Evolutionary conservation across 2,797 vertebrate species (phyloP).

Genomic region (Naso thynnoides): DNA sequence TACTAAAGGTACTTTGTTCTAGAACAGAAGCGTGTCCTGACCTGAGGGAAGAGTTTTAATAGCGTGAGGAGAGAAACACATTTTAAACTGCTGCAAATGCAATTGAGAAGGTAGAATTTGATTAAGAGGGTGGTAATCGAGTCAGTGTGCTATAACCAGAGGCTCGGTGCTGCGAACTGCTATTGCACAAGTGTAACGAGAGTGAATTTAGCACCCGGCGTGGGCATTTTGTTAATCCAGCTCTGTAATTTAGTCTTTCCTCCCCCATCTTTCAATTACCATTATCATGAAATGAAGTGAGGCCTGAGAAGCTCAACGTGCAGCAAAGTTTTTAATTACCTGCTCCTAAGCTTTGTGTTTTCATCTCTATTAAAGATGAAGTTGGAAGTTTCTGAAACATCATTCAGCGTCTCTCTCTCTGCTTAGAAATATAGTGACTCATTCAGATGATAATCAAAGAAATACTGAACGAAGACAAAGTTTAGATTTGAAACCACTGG

Average conservation of each 20-base stretch:
- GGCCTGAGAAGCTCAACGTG: conserved; percentile 77
- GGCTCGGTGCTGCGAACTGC: conserved; percentile 65
- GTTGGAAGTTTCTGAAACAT: conserved; percentile 69
- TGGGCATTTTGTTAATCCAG: conserved; percentile 81
- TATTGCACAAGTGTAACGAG: conserved; percentile 77
- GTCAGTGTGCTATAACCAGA: conserved; percentile 76
- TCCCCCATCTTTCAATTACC: conserved; percentile 85
- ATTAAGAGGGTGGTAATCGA: conserved; percentile 78
- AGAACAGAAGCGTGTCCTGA: conserved; percentile 46
- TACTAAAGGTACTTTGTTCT: conserved; percentile 59
- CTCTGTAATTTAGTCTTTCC: conserved; percentile 79
- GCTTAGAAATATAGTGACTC: conserved; percentile 46
- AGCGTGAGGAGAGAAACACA: conserved; percentile 61
- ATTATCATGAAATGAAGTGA: conserved; percentile 85
- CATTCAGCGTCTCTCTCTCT: conserved; percentile 53
- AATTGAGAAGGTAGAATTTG: conserved; percentile 76
- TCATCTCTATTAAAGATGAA: conserved; percentile 82
- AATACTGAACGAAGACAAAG: conserved; percentile 43
- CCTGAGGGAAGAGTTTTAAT: conserved; percentile 64
- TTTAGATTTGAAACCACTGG: conserved; percentile 31
- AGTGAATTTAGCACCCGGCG: conserved; percentile 74
- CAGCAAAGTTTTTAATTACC: conserved; percentile 84
- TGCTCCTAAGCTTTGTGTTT: conserved; percentile 80
- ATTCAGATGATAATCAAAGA: conserved; percentile 61
- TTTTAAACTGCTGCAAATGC: conserved; percentile 75